phyloP scores from a whole-genome alignment of 2,113 vertebrate genomes.

The Atrichornis clamosus region DNA sequence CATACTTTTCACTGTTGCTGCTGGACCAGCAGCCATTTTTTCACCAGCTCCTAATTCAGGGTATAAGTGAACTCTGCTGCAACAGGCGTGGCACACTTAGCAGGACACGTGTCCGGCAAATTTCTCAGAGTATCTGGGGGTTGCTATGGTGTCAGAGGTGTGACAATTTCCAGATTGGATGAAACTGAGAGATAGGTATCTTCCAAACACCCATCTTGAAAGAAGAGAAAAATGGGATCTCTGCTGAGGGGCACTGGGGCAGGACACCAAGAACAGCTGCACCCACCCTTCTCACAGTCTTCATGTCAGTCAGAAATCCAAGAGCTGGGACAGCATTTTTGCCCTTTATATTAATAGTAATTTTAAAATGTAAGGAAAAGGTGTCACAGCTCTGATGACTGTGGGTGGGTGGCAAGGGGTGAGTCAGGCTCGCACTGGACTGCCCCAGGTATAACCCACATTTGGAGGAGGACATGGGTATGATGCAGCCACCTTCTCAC shows the following conservation, averaged over 20 bases:
- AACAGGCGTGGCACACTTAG: background rate
- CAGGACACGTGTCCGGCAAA: fast-evolving
- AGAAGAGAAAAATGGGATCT: fast-evolving
- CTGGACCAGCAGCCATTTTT: background rate
- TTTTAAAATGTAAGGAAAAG: background rate
- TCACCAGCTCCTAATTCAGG: background rate
- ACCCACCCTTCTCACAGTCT: background rate
- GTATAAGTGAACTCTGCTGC: background rate
- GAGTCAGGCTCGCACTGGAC: fast-evolving
- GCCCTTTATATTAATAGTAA: background rate
- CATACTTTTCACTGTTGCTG: fast-evolving
- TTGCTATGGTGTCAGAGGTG: background rate
- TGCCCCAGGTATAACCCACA: background rate
- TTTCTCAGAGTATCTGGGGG: background rate
- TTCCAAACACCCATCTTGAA: background rate
- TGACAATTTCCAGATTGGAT: background rate
- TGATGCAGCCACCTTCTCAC: fast-evolving
- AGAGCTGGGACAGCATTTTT: background rate
- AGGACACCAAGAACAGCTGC: background rate
- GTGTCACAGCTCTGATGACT: background rate
- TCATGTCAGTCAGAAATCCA: background rate
- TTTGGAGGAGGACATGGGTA: background rate
- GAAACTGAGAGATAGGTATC: background rate
- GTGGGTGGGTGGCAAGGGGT: background rate
- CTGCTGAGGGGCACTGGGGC: background rate